phyloP scores from a whole-genome alignment of 2,113 vertebrate species.

The Urocynchramus pylzowi region DNA sequence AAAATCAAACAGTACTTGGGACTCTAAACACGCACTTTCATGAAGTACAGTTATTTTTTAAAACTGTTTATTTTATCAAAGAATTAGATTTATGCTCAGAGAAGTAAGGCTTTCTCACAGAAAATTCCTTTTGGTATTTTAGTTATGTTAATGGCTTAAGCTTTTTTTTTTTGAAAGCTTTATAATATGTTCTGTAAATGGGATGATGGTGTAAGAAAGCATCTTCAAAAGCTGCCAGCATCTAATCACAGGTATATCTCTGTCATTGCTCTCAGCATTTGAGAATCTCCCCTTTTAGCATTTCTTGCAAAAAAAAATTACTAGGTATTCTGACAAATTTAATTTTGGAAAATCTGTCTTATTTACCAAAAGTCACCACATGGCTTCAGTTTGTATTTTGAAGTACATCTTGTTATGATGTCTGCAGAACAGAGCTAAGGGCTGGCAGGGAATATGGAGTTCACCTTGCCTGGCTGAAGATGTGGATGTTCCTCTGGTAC shows the following conservation, averaged over 20 bases:
- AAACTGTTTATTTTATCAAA: not conserved
- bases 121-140: not conserved
- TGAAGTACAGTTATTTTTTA: not conserved
- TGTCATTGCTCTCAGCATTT: not conserved
- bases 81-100: not conserved
- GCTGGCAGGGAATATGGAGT: not conserved
- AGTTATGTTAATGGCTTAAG: not conserved
- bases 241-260: not conserved
- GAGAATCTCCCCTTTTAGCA: not conserved
- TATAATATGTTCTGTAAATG: not conserved
- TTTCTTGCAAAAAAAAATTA: not conserved
- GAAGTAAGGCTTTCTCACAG: not conserved
- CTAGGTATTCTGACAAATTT: not conserved
- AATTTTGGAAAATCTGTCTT: constrained; percentile 2
- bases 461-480: not conserved
- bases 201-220: not conserved
- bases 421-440: not conserved
- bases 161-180: not conserved
- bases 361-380: not conserved
- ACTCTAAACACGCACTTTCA: constrained; percentile 4
- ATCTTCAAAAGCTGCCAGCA: not conserved
- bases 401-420: not conserved
- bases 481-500: not conserved
- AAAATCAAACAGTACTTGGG: constrained; percentile 47
- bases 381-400: not conserved